Percentiles rank a stretch among this genome's conserved stretches.
These are phyloP conservation scores for Macropus fuliginosus DNA, from an alignment of 2,797 vertebrate species.

Conservation along the genomic window DNA sequence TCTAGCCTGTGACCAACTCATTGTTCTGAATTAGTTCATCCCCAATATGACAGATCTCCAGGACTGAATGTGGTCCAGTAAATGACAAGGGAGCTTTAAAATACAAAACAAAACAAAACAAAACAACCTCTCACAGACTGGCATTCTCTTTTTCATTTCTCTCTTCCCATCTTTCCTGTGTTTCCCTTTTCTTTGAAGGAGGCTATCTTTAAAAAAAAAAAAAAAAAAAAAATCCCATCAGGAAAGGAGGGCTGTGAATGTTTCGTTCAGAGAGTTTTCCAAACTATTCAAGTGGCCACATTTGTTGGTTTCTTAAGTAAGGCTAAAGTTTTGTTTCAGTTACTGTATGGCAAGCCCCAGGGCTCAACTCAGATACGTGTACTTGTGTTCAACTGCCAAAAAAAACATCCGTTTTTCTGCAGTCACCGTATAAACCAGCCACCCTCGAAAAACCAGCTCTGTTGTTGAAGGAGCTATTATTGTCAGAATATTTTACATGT, in stretches of 20 bases:
- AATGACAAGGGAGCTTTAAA: neutral
- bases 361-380: conserved; percentile 81
- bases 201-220: neutral
- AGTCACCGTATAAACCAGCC: conserved; percentile 81
- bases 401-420: conserved; percentile 68
- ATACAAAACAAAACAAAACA: neutral
- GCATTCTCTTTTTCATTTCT: conserved; percentile 10
- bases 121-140: conserved; percentile 12
- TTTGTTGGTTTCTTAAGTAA: conserved; percentile 81
- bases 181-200: conserved; percentile 56
- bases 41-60: neutral
- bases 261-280: conserved; percentile 66
- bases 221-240: neutral
- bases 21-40: conserved; percentile 4
- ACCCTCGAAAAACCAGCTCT: conserved; percentile 82
- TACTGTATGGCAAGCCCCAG: conserved; percentile 78
- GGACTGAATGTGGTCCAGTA: neutral
- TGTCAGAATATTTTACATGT: conserved; percentile 82
- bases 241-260: conserved; percentile 47
- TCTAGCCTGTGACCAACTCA: neutral
- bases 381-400: conserved; percentile 76
- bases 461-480: conserved; percentile 80
- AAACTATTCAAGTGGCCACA: conserved; percentile 56
- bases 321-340: conserved; percentile 78
- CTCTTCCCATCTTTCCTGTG: neutral